Conservation (phyloP, 2,797 vertebrate genomes). For the Mormyrus hasselquistii region DNA sequence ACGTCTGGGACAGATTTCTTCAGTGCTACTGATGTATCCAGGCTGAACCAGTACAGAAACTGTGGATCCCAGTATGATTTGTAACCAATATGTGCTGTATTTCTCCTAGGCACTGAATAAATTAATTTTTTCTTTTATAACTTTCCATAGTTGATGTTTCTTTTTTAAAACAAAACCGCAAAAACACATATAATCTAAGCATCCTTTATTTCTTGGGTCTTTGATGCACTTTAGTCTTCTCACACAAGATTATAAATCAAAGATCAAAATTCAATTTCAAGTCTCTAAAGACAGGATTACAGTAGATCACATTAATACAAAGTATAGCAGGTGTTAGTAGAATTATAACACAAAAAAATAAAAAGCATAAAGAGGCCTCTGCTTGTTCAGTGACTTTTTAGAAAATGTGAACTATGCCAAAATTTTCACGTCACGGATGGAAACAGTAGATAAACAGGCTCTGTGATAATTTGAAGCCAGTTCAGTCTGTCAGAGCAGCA, state of each 20-base stretch:
- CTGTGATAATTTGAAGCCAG: not conserved
- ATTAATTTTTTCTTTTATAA: slow-evolving; percentile 48
- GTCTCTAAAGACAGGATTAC: not conserved
- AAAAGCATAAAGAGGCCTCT: not conserved
- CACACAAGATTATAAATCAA: not conserved
- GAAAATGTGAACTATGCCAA: not conserved
- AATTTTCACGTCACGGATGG: not conserved
- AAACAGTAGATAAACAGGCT: not conserved
- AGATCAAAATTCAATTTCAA: not conserved
- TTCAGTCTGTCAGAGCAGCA: not conserved
- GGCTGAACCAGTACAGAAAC: slow-evolving; percentile 37
- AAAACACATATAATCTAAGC: not conserved
- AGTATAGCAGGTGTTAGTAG: not conserved
- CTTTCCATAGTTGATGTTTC: not conserved
- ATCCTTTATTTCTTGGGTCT: not conserved
- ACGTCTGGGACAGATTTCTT: slow-evolving; percentile 33
- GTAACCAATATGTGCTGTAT: slow-evolving; percentile 62
- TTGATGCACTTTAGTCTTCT: not conserved
- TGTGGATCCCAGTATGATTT: slow-evolving; percentile 48
- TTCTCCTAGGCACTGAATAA: slow-evolving; percentile 84
- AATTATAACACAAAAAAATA: not conserved
- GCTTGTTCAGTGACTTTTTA: not conserved
- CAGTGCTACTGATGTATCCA: slow-evolving; percentile 43
- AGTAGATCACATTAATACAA: not conserved
- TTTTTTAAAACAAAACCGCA: not conserved